A percentile compares a stretch with the other conserved stretches of the same genome.
These are phyloP conservation scores for Martes martes DNA, from an alignment of 2,113 vertebrate genomes.

Conservation along the genomic window DNA sequence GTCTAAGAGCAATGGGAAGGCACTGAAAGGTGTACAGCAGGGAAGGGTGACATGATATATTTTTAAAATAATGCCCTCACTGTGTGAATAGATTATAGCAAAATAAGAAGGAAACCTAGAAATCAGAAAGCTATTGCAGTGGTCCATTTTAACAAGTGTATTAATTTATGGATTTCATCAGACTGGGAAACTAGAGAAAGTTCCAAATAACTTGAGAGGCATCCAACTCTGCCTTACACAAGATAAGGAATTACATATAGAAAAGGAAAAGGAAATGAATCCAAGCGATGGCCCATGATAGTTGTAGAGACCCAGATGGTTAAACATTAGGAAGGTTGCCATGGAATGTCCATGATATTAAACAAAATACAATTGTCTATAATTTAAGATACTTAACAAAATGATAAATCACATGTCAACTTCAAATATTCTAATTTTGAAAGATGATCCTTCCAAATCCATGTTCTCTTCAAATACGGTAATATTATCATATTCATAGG, in stretches of 20 bases:
- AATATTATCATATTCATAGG: neutral
- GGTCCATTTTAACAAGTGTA: neutral
- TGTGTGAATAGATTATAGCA: neutral
- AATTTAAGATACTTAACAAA: neutral
- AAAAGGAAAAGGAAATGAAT: conserved; percentile 13
- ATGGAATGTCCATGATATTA: neutral
- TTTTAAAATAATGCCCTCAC: neutral
- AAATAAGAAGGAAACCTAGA: neutral
- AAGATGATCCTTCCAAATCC: neutral
- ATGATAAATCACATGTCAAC: neutral
- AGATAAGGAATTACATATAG: neutral
- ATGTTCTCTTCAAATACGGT: neutral
- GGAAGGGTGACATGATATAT: neutral
- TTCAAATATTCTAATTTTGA: neutral
- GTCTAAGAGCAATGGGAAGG: neutral
- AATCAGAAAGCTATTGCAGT: neutral
- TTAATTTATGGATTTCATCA: neutral
- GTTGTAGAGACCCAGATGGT: neutral
- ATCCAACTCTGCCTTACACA: neutral
- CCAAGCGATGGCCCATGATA: neutral
- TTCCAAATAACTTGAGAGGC: neutral
- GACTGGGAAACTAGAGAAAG: neutral
- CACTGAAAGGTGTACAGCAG: neutral
- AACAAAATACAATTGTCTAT: neutral
- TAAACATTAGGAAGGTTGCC: neutral